Base-by-base conservation (phyloP, 2,113 vertebrate genomes). In the Semicossyphus pulcher region DNA sequence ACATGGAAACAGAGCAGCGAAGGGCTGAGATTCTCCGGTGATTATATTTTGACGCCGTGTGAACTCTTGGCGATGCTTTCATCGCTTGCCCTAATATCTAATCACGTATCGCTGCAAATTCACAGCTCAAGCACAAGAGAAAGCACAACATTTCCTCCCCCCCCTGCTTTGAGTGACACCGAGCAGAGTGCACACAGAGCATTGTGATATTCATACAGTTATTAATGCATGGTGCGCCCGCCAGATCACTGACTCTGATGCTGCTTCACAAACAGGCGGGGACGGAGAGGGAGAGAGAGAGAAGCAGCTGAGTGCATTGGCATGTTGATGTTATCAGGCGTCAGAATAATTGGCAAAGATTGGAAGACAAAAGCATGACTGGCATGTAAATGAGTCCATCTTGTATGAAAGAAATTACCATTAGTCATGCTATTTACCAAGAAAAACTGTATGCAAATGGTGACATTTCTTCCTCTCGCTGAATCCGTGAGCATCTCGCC, bases 201-300 rank as follows among this genome's bases (percentile, higher is more conserved):
- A 82, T 82, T 78, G 77, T 78, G 86, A 90, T 86, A 89, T 86
- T 90, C 81, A 79, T 86, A 71, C 58, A 28, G 76, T 91, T 88
- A 88, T 88, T 89, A 91, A 91, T 91, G 83, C 85, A 85, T 86
- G 81, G 78, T 23, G 82, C 56, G 69, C 59, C 63, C 66, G 78
- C 75, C 81, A 76, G 80, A 89, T 89, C 62, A 41, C 78, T 76
- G 60, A 51, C 70, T 91, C 77, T 81, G 71, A 83, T 79, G 83
- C 72, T 54, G 67, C 66, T 80, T 72, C 69, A 64, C 80, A 70
- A 64, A 59, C 71, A 25, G 64, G 56, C 78, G 59, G 68, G 44
- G 48, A 53, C 36, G 41, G 31, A 63, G 63, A 28, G 62, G 37
- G 37, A 16, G 31, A 63, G 63, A 18, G 15, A 66, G 5, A 20